Evolutionary conservation across 2,888 invertebrate species (phyloP).

Genomic region (Steinernema carpocapsae): DNA sequence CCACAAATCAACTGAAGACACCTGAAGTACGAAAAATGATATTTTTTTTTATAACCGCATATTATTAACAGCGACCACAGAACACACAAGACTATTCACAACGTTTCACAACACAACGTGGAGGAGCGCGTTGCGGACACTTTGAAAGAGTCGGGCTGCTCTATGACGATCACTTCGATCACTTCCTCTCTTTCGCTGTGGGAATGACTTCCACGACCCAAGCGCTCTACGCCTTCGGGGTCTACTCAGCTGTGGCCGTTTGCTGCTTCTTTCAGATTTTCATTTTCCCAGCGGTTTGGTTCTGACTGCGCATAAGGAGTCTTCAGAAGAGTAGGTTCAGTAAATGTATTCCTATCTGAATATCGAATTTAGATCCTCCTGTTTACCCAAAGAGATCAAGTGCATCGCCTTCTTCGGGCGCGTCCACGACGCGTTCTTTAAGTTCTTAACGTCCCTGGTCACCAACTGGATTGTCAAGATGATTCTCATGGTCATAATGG

Average conservation of each 20-base stretch:
- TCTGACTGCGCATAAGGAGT: constrained; percentile 50
- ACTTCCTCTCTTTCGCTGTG: constrained; percentile 59
- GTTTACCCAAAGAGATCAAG: constrained; percentile 46
- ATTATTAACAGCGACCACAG: no score
- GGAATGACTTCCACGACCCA: constrained; percentile 59
- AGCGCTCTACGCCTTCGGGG: constrained; percentile 55
- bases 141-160: constrained; percentile 55
- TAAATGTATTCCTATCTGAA: background rate
- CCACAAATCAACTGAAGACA: no score
- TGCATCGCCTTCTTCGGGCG: constrained; percentile 41
- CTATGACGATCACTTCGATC: constrained; percentile 59
- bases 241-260: constrained; percentile 51
- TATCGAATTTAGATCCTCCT: constrained; percentile 33
- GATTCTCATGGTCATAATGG: constrained; percentile 35
- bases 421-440: constrained; percentile 46
- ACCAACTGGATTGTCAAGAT: constrained; percentile 37
- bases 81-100: no score
- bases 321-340: constrained; percentile 42
- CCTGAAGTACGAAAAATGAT: no score
- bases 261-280: constrained; percentile 56
- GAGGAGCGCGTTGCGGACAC: background rate
- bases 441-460: constrained; percentile 45
- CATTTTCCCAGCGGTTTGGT: constrained; percentile 58
- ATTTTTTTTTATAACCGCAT: no score
- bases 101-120: no score